Evolutionary conservation across 2,888 invertebrate species (phyloP), one percentile per base, ranked within the genome.

Genomic region (Epinotia bilunana): DNA sequence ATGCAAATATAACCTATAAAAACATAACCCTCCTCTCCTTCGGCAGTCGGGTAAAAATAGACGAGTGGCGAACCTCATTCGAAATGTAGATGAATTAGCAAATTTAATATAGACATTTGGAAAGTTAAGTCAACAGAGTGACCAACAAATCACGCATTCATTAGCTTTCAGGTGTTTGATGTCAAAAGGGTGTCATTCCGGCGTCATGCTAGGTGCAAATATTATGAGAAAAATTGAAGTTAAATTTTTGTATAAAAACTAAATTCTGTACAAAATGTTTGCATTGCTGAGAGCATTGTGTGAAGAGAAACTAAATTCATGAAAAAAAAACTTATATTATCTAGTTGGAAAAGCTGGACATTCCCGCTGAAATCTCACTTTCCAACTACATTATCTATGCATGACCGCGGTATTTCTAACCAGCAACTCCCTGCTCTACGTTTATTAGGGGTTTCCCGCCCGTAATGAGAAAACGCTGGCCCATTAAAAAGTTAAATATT

Each of bases 341-440:
- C 62, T 71, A 71, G 71, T 67, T 75, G 65, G 53, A 60, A 65
- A 74, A 71, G 75, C 75, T 75, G 71, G 43, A 72, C 61, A 72
- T 72, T 75, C 46, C 65, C 55, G 61, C 65, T 72, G 75, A 72
- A 75, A 75, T 75, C 75, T 61, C 55, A 18, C 71, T 23, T 65
- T 71, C 61, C 65, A 60, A 70, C 20, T 57, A 62, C 75, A 28
- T 75, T 75, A 75, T 72, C 75, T 72, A 75, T 75, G 75, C 75
- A 75, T 75, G 71, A 55, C 75, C 46, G 71, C 65, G 71, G 71
- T 75, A 75, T 75, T 75, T 71, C 61, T 72, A 46, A 71, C 75
- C 53, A 63, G 43, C 43, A 64, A 74, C 61, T 72, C 71, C 46
- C 63, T 58, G 61, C n/a, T 55, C 60, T 28, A 70, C 74, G 70